Percentiles rank a stretch among this genome's conserved stretches.
Conservation (phyloP, 2,797 vertebrate species). For the Sciaenops ocellatus region DNA sequence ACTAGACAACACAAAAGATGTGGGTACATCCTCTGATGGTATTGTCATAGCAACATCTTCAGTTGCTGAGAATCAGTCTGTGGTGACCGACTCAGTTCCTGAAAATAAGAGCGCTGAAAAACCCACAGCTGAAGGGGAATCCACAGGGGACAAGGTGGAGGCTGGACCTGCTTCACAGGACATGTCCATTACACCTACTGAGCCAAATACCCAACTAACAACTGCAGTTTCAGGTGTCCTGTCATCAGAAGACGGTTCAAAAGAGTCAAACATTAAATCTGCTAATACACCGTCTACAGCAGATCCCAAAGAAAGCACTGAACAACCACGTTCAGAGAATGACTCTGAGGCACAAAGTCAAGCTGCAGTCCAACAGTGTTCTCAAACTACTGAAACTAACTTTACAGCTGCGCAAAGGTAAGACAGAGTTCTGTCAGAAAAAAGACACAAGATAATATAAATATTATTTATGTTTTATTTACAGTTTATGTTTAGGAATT, state of each 20-base stretch:
- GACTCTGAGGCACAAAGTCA: not conserved
- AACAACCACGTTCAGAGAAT: not conserved
- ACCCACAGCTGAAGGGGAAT: not conserved
- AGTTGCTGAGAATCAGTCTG: not conserved
- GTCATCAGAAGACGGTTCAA: not conserved
- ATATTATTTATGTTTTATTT: not conserved
- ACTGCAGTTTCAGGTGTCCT: not conserved
- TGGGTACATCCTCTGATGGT: not conserved
- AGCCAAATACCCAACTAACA: slow-evolving; percentile 13
- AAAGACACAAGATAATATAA: not conserved
- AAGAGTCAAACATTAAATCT: not conserved
- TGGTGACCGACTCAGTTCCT: not conserved
- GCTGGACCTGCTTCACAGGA: slow-evolving; percentile 5
- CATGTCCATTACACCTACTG: not conserved
- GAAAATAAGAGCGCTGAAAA: slow-evolving; percentile 8
- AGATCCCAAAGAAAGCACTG: slow-evolving; percentile 2
- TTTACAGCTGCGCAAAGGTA: slow-evolving; percentile 46
- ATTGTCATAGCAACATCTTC: not conserved
- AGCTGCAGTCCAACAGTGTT: not conserved
- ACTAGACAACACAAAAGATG: not conserved
- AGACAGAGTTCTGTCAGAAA: not conserved
- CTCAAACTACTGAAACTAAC: slow-evolving; percentile 4
- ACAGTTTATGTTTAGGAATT: not conserved
- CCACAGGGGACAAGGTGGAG: not conserved
- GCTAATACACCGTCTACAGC: not conserved